Conservation (phyloP, 2,797 vertebrate species). For the Pygocentrus nattereri region DNA sequence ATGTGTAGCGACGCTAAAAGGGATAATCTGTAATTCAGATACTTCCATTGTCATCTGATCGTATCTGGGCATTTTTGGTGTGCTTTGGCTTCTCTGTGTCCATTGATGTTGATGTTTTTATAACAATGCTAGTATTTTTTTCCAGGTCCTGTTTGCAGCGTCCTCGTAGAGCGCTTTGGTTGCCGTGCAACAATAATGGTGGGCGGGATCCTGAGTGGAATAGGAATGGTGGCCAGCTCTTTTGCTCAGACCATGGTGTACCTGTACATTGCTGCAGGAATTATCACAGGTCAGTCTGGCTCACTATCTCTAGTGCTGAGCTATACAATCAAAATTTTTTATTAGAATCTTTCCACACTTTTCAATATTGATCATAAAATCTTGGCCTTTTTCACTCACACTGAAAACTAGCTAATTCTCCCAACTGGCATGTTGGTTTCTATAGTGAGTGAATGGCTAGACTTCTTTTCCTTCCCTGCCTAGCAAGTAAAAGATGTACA, state of each 20-base stretch:
- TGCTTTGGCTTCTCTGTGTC: constrained; percentile 21
- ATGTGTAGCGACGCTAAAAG: constrained; percentile 50
- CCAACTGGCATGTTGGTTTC: no score
- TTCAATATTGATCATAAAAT: no score
- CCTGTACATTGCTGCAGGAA: constrained; percentile 81
- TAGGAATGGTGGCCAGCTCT: constrained; percentile 83
- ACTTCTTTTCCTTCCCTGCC: no score
- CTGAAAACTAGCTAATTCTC: no score
- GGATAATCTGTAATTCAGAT: constrained; percentile 56
- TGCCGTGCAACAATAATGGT: constrained; percentile 82
- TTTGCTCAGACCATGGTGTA: constrained; percentile 81
- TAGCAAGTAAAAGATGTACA: no score
- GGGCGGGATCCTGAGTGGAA: constrained; percentile 84
- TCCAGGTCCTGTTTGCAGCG: constrained; percentile 86
- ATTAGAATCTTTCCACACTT: no score
- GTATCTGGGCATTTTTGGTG: constrained; percentile 21
- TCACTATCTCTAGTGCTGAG: neutral
- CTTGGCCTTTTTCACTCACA: no score
- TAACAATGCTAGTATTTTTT: constrained; percentile 49
- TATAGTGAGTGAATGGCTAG: no score
- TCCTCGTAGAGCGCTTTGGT: constrained; percentile 83
- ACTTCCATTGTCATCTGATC: constrained; percentile 35
- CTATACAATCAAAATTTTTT: neutral
- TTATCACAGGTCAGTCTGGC: constrained; percentile 78
- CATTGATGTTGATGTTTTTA: constrained; percentile 31